phyloP scores from a whole-genome alignment of 2,113 vertebrate species.

The Siniperca knerii region DNA sequence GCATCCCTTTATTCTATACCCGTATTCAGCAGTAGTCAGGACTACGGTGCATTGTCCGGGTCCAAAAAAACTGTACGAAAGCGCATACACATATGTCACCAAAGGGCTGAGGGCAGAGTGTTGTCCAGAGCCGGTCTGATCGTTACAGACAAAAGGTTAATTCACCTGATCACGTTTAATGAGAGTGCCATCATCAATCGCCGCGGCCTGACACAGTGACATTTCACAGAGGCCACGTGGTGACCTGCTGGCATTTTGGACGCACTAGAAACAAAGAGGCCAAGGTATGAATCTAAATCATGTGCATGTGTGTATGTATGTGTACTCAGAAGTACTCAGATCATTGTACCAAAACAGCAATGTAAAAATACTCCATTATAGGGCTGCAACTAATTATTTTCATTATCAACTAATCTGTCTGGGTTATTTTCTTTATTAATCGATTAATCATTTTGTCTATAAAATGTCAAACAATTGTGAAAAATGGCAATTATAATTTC shows the following conservation, averaged over 20 bases:
- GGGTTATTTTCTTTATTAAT: background rate
- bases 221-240: slow-evolving; percentile 68
- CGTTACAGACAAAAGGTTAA: slow-evolving; percentile 74
- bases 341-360: background rate
- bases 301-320: slow-evolving; percentile 4
- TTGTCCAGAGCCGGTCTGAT: slow-evolving; percentile 30
- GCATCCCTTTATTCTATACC: background rate
- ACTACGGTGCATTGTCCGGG: background rate
- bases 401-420: too few species aligned
- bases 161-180: slow-evolving; percentile 78
- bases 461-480: background rate
- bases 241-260: slow-evolving; percentile 75
- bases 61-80: background rate
- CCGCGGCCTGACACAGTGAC: slow-evolving; percentile 66
- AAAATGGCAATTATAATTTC: too few species aligned
- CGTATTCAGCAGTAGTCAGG: background rate
- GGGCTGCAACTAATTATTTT: background rate
- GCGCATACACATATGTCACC: background rate
- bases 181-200: slow-evolving; percentile 66
- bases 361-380: background rate
- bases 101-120: slow-evolving; percentile 24
- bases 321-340: background rate
- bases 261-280: slow-evolving; percentile 37
- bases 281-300: slow-evolving; percentile 60
- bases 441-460: background rate